Evolutionary conservation across 2,888 invertebrate species (phyloP).

Genomic region (Lycia hirtaria): DNA sequence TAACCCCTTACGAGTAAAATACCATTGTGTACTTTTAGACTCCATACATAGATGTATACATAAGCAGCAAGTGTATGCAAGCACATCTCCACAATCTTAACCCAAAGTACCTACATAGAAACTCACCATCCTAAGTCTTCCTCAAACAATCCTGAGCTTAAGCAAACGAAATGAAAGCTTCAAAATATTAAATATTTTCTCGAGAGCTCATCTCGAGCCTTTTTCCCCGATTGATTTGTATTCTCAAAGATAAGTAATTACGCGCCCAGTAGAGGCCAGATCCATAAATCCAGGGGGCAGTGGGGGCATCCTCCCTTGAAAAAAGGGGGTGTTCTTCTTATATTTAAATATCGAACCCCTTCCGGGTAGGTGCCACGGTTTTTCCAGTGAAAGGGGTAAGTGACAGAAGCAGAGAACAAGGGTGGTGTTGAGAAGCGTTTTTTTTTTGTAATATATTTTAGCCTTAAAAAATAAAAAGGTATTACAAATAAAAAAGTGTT

Average conservation of each 20-base stretch:
- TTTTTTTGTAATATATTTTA: not conserved
- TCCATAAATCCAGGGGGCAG: constrained; percentile 79
- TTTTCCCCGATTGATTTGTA: constrained; percentile 81
- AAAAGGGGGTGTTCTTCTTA: constrained; percentile 85
- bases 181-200: constrained; percentile 46
- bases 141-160: constrained; percentile 25
- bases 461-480: not conserved
- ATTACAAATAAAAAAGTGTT: too few relatives aligned
- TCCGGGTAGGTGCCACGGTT: constrained; percentile 86
- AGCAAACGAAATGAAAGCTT: constrained; percentile 30
- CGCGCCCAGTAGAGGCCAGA: constrained; percentile 77
- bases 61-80: too few relatives aligned
- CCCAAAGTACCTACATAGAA: constrained; percentile 10
- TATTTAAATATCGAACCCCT: constrained; percentile 86
- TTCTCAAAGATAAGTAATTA: constrained; percentile 84
- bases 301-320: constrained; percentile 70
- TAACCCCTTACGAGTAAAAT: too few relatives aligned
- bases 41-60: too few relatives aligned
- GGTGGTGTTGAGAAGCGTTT: constrained; percentile 47
- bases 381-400: constrained; percentile 86
- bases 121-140: constrained; percentile 3
- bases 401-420: constrained; percentile 79
- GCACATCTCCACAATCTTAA: not conserved
- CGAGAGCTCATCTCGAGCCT: constrained; percentile 47
- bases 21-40: too few relatives aligned